A percentile compares a stretch with the other conserved stretches of the same genome.
Evolutionary conservation across 2,797 vertebrate species (phyloP).

Genomic region (Falco rusticolus): DNA sequence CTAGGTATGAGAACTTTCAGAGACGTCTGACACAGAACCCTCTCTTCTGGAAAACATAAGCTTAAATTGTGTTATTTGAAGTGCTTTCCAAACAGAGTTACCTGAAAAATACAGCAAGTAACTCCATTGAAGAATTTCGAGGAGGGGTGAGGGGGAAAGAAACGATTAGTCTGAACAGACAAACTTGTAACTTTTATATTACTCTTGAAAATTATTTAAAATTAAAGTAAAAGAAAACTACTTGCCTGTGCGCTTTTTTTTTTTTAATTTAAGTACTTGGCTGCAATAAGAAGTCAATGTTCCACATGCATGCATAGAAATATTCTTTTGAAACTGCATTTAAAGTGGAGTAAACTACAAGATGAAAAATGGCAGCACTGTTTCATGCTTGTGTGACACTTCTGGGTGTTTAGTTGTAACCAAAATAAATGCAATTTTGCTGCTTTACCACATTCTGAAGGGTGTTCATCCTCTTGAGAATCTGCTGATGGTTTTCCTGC

Average conservation of each 20-base stretch:
- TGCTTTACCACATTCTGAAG: background rate
- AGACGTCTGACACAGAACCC: slow-evolving; percentile 93
- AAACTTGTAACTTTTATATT: slow-evolving; percentile 66
- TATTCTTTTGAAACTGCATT: background rate
- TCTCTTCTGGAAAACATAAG: slow-evolving; percentile 93
- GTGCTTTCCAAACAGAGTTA: slow-evolving; percentile 7
- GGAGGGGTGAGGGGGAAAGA: background rate
- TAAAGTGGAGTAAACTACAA: background rate
- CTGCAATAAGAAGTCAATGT: background rate
- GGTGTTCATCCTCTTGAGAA: background rate
- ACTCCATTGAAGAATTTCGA: slow-evolving; percentile 19
- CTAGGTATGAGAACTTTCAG: slow-evolving; percentile 95
- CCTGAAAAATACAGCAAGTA: slow-evolving; percentile 20
- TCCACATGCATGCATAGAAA: background rate
- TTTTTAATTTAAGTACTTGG: background rate
- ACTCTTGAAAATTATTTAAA: slow-evolving; percentile 69
- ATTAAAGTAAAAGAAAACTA: slow-evolving; percentile 63
- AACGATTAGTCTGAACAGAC: slow-evolving; percentile 51
- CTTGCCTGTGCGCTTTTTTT: background rate
- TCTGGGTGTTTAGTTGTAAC: background rate
- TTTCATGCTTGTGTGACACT: background rate
- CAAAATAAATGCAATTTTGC: background rate
- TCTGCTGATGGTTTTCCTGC: background rate
- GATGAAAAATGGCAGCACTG: background rate
- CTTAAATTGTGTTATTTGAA: slow-evolving; percentile 42